Base-by-base conservation (phyloP, 2,113 vertebrate species). In the Manacus vitellinus region DNA sequence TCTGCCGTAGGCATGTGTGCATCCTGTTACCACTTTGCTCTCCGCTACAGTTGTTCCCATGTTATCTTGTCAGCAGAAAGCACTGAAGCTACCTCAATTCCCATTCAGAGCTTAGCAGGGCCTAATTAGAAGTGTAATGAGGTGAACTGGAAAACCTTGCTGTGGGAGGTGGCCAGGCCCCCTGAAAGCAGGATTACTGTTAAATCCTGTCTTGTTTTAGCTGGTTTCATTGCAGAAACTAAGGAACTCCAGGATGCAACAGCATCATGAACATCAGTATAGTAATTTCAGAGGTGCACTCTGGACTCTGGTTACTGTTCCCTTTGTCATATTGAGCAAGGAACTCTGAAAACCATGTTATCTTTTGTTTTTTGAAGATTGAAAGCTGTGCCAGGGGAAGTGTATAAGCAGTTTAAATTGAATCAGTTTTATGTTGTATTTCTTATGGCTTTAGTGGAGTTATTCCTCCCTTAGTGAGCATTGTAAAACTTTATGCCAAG, bases 1-100 rank as follows among this genome's bases (percentile, higher is more conserved):
- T 74, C 28, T 78, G n/a, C 31, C 15, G 33, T 37, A 18, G 35
- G 9, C 3, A 0, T 19, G n/a, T 63, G 7, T 0, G 0, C 55
- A 21, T 46, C 8, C 8, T 43, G 5, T 35, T 71, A 30, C 6
- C 28, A 8, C 21, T 80, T 77, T 77, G 8, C 19, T 18, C 6
- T 58, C 13, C 24, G 25, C 33, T 62, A 4, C 18, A 12, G 24
- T 14, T 63, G 33, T 70, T 10, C 24, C 17, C 23, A 3, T 6
- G 3, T 49, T 77, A 14, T 13, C 43, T 46, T 62, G 16, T 37
- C 54, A 33, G 24, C 20, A 78, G 17, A 63, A 85, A 58, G 20
- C 33, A 25, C 8, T 51, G 52, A n/a, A n/a, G n/a, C n/a, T n/a
- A n/a, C 35, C 33, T 85, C 27, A 54, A 72, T 79, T 79, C n/a